These are phyloP conservation scores for Pangasius macronema DNA, from an alignment of 2,797 vertebrate genomes.

Conservation along the genomic window DNA sequence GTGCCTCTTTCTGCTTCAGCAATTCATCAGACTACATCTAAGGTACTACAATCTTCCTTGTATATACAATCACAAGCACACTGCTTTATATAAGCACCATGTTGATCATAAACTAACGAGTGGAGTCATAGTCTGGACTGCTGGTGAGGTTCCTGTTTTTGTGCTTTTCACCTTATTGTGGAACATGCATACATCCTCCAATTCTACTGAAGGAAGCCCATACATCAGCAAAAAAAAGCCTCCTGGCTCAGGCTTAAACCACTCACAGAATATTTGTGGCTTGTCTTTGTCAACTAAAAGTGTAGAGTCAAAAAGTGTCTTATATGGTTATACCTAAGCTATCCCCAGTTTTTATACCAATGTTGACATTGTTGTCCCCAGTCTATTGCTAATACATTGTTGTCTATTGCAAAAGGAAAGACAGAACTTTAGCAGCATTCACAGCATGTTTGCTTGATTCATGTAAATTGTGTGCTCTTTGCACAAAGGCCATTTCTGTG, in stretches of 20 bases:
- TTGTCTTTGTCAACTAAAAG: conserved; percentile 24
- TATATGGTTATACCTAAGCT: conserved; percentile 6
- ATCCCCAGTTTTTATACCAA: background rate
- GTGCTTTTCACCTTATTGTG: conserved; percentile 63
- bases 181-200: conserved; percentile 76
- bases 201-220: conserved; percentile 75
- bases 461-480: conserved; percentile 2
- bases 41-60: background rate
- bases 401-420: background rate
- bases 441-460: conserved; percentile 7
- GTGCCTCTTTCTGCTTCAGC: background rate
- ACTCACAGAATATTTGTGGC: conserved; percentile 30
- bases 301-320: conserved; percentile 13
- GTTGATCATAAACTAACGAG: conserved; percentile 50
- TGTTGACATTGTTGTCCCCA: background rate
- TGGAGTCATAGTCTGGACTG: conserved; percentile 58
- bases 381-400: background rate
- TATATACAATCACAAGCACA: background rate
- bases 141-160: conserved; percentile 77
- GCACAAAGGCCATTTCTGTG: conserved; percentile 15
- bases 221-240: conserved; percentile 59
- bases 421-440: conserved; percentile 7
- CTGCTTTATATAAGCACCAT: background rate
- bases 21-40: conserved; percentile 1
- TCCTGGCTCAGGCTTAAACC: conserved; percentile 20